Base-by-base conservation (phyloP, 2,888 invertebrate species). In the Hirtodrosophila alboralis region DNA sequence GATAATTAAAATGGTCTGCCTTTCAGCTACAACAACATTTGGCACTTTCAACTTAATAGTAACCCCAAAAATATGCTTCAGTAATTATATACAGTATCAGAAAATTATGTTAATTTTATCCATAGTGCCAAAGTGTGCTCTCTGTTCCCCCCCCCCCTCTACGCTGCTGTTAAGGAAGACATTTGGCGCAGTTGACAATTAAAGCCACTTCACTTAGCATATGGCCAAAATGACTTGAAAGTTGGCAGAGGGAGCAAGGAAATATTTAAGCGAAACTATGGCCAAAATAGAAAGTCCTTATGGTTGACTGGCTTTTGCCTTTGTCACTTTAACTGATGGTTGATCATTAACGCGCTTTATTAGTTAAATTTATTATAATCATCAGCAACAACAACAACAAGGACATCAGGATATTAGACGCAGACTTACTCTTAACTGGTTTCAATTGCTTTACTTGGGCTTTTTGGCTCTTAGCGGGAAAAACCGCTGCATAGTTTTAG, bases 341-440 rank as follows among this genome's bases (percentile, higher is more conserved):
- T 57, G 65, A 72, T 66, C 84, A 78, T 84, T 84, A 84, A 84
- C 69, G 86, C 84, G 81, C 76, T 71, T 84, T 85, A 85, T 84
- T 85, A 85, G 76, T 64, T 63, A 60, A 84, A 85, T 85, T 84
- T 84, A 84, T 84, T 84, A 80, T 85, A 74, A 80, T 75, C 77
- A 75, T 47, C 64, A 52, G 14, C 40, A 57, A 8, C 27, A 34
- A 16, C 26, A 59, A 23, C 14, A 38, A 33, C 10, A 30, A 21
- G 6, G 12, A 45, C 49, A 53, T 41, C 30, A 8, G 9, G 12
- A 9, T 12, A 40, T 40, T 33, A 49, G 21, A 18, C 40, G 12
- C 44, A 44, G 21, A 43, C 13, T 21, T 36, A n/a, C 16, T 40
- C 44, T 56, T 45, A 51, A 40, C 62, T 67, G 62, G 30, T 41